Conservation (phyloP, 2,113 vertebrate genomes). For the Notarius quadriscutis region DNA sequence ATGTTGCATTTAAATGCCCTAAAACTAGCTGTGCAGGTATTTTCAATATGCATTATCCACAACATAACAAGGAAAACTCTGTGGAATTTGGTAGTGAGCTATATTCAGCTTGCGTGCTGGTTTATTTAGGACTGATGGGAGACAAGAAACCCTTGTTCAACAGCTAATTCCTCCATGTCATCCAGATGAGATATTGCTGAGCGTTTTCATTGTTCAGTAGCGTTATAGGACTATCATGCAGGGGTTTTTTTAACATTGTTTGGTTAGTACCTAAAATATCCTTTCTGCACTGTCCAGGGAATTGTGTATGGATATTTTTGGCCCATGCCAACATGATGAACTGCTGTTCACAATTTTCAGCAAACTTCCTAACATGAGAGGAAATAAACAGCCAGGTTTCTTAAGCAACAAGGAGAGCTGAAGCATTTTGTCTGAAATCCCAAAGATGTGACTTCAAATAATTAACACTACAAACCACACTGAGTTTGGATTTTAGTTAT, state of each 20-base stretch:
- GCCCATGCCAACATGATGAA: constrained; percentile 49
- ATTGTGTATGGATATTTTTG: background rate
- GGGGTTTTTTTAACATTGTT: background rate
- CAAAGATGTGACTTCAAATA: constrained; percentile 60
- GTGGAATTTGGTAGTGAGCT: constrained; percentile 34
- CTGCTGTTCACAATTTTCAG: constrained; percentile 63
- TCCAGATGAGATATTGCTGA: constrained; percentile 51
- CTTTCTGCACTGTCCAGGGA: background rate
- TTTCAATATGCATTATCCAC: constrained; percentile 10
- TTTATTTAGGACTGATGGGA: constrained; percentile 47
- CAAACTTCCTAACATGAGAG: constrained; percentile 63
- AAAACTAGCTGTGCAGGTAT: constrained; percentile 53
- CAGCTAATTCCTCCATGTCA: constrained; percentile 60
- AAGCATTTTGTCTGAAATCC: constrained; percentile 61
- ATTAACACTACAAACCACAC: constrained; percentile 58
- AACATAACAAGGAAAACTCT: constrained; percentile 50
- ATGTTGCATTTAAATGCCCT: constrained; percentile 19
- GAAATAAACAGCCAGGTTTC: constrained; percentile 66
- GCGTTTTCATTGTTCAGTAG: constrained; percentile 37
- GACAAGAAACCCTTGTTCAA: constrained; percentile 58
- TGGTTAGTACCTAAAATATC: background rate
- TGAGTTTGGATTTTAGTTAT: too few relatives aligned
- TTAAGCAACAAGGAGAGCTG: constrained; percentile 60
- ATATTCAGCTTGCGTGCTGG: constrained; percentile 48
- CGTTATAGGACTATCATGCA: background rate